Base-by-base conservation (phyloP, 2,888 invertebrate genomes). In the Caenorhabditis sulstoni region DNA sequence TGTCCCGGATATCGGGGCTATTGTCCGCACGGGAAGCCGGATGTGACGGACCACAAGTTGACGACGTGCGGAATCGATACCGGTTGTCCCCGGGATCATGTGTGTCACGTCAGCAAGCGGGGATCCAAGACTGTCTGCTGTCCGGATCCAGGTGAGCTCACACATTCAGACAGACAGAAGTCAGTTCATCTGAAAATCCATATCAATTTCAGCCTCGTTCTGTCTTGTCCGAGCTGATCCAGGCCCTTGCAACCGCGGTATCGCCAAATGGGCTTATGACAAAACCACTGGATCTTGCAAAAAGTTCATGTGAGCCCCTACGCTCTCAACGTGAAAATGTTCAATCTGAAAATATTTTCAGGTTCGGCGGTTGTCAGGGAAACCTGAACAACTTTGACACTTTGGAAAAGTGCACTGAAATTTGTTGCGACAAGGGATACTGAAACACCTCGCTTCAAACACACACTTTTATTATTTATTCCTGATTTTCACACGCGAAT, bases 11-110 rank as follows among this genome's bases (percentile, higher is more conserved):
- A 79, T 66, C 79, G 84, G 0, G 80, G 64, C 14, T 85, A 76
- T 57, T 89, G 89, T 68, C 89, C 89, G 1, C 89, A 89, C 71
- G 89, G 89, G 0, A 81, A 82, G 57, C 88, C 89, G 0, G 81
- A 83, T 49, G 55, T 86, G 11, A 57, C 65, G 3, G 45, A 74
- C 35, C 59, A 66, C 14, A 53, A 58, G 23, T 66, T 86, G 22
- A 78, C 80, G 0, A 66, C 85, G 0, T 89, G 89, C 61, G 88
- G 88, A 44, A 85, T 88, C 35, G 80, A 86, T 50, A 80, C 76
- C 0, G 68, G 67, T n/a, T 89, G 89, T 52, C 84, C 84, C 0
- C 61, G 62, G 12, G 88, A 84, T 16, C 82, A 81, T 75, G 81
- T 89, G 29, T 89, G 89, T 65, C 89, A 89, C 67, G 85, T 88